phyloP scores from a whole-genome alignment of 2,888 invertebrate species.

The Rhyacophila evoluta region DNA sequence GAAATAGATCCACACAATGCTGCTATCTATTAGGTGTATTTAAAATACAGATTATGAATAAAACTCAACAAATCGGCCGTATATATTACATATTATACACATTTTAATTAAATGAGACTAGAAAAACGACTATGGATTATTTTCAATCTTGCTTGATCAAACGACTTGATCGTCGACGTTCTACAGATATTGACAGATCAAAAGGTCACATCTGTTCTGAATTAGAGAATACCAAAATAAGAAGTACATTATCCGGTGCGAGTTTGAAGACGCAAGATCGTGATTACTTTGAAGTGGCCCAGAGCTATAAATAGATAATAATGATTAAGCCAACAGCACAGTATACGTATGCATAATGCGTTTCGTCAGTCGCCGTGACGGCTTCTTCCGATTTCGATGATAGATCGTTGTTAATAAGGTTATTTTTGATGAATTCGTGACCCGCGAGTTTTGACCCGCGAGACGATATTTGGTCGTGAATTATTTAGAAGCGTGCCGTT shows the following conservation, averaged over 20 bases:
- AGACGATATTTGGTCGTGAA: constrained; percentile 14
- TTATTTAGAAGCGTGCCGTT: background rate
- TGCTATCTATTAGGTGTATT: background rate
- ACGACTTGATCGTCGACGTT: too few relatives aligned
- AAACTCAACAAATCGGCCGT: too few relatives aligned
- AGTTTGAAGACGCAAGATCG: background rate
- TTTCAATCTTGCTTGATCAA: background rate
- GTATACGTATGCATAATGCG: too few relatives aligned
- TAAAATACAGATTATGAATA: too few relatives aligned
- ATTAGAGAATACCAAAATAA: background rate
- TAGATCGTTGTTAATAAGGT: constrained; percentile 1
- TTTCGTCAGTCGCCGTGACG: background rate
- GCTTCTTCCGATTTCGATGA: constrained; percentile 13
- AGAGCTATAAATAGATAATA: background rate
- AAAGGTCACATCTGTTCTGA: background rate
- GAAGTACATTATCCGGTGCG: background rate
- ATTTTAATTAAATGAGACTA: too few relatives aligned
- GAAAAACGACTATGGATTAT: background rate
- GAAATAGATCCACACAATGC: background rate
- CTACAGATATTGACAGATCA: constrained; percentile 11
- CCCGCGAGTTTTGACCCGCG: background rate
- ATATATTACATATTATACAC: too few relatives aligned
- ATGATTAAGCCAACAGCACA: constrained; percentile 7
- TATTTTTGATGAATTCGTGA: constrained; percentile 22
- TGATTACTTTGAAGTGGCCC: background rate